Conservation (phyloP, 2,113 vertebrate genomes). For the Chitala chitala region DNA sequence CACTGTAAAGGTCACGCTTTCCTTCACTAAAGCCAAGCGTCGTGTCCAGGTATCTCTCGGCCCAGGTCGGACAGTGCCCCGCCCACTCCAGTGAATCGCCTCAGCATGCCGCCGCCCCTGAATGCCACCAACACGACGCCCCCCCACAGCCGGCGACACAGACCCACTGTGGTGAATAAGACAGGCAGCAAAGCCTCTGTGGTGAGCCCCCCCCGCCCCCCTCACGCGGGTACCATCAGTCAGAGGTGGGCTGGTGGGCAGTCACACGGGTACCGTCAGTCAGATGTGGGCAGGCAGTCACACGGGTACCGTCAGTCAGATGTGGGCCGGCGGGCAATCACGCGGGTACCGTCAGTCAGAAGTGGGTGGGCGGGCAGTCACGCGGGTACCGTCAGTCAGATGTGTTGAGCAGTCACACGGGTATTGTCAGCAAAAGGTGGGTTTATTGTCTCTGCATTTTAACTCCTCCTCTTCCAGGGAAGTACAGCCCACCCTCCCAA, state of each 20-base stretch:
- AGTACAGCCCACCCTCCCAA: conserved; percentile 76
- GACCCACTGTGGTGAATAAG: conserved; percentile 82
- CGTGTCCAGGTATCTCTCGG: conserved; percentile 79
- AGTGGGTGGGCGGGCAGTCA: too few relatives aligned
- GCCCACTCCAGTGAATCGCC: conserved; percentile 84
- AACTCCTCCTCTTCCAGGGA: conserved; percentile 53
- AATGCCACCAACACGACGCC: conserved; percentile 83
- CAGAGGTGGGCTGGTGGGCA: too few relatives aligned
- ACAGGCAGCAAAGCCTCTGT: conserved; percentile 81
- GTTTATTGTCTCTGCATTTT: background rate
- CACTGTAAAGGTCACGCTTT: background rate
- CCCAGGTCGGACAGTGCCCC: conserved; percentile 87
- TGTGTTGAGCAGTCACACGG: too few relatives aligned
- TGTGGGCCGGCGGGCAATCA: too few relatives aligned
- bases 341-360: too few relatives aligned
- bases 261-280: background rate
- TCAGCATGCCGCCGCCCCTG: conserved; percentile 82
- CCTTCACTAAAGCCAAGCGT: background rate
- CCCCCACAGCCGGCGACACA: conserved; percentile 82
- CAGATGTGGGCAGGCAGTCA: background rate
- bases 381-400: background rate
- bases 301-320: too few relatives aligned
- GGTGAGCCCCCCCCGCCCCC: conserved; percentile 56
- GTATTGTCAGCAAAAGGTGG: too few relatives aligned
- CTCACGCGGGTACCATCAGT: background rate